These are phyloP conservation scores for Luscinia luscinia DNA, from an alignment of 2,797 vertebrate genomes.

Conservation along the genomic window DNA sequence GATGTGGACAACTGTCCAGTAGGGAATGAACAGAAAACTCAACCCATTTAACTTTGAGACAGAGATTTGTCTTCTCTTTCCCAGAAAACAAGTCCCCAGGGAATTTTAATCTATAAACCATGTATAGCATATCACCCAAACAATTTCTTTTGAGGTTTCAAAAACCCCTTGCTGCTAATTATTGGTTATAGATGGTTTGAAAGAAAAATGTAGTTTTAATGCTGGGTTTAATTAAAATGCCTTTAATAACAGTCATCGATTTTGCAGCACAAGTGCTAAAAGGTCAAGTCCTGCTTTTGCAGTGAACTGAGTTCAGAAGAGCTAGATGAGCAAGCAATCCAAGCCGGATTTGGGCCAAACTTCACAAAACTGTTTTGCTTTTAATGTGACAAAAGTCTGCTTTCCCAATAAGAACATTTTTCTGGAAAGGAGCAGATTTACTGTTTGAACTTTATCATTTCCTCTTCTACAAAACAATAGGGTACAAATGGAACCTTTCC, in stretches of 20 bases:
- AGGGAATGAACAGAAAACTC: conserved; percentile 58
- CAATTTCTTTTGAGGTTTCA: conserved; percentile 63
- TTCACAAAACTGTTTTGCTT: conserved; percentile 45
- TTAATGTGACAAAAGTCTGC: conserved; percentile 32
- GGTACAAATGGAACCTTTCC: conserved; percentile 52
- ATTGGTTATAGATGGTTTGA: conserved; percentile 66
- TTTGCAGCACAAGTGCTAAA: conserved; percentile 58
- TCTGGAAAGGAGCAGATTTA: conserved; percentile 63
- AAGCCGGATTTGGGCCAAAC: background rate
- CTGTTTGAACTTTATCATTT: conserved; percentile 58
- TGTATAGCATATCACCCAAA: conserved; percentile 67
- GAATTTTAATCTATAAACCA: conserved; percentile 72
- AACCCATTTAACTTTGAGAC: conserved; percentile 34
- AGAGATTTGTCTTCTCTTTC: conserved; percentile 52
- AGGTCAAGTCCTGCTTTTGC: conserved; percentile 24
- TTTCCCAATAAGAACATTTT: conserved; percentile 51
- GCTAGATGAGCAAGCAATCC: conserved; percentile 16
- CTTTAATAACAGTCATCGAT: conserved; percentile 64
- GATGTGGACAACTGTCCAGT: conserved; percentile 54
- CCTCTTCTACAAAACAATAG: conserved; percentile 66
- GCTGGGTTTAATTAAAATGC: conserved; percentile 77
- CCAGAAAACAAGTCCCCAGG: conserved; percentile 61
- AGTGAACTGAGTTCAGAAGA: conserved; percentile 26
- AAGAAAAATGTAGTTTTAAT: conserved; percentile 61
- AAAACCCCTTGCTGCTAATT: conserved; percentile 72